Conservation (phyloP, 2,888 invertebrate species). For the Papilio protenor region DNA sequence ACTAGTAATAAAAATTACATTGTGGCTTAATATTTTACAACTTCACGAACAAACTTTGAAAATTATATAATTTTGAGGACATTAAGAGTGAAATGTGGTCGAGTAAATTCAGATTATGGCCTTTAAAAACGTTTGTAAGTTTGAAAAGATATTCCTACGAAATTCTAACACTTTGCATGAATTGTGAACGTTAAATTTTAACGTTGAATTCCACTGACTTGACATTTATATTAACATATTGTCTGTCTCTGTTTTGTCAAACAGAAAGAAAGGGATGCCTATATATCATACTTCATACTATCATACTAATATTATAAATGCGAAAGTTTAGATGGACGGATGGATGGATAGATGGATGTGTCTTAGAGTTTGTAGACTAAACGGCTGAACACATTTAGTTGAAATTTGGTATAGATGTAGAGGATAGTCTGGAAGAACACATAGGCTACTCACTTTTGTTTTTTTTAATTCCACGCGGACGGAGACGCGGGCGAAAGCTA, state of each 20-base stretch:
- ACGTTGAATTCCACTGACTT: neutral
- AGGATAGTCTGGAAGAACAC: too few species aligned
- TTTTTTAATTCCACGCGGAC: too few species aligned
- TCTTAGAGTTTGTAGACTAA: too few species aligned
- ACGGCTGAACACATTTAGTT: too few species aligned
- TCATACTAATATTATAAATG: too few species aligned
- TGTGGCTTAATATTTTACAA: conserved; percentile 28
- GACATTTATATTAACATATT: neutral
- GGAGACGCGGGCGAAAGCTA: too few species aligned
- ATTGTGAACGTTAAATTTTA: conserved; percentile 17
- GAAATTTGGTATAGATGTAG: too few species aligned
- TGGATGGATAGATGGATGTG: too few species aligned
- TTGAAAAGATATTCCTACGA: conserved; percentile 5
- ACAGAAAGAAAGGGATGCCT: neutral
- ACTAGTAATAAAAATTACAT: conserved; percentile 28
- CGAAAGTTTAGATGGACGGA: too few species aligned
- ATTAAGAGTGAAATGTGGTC: conserved; percentile 37
- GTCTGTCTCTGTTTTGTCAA: neutral
- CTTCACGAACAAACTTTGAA: conserved; percentile 37
- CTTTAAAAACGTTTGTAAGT: conserved; percentile 31
- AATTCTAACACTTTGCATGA: conserved; percentile 25
- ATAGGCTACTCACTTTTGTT: too few species aligned
- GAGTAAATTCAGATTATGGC: conserved; percentile 29
- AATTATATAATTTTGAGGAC: conserved; percentile 33
- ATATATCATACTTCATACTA: too few species aligned